These are phyloP conservation scores for Stenotaenia linearis DNA, from an alignment of 2,888 invertebrate genomes.

Conservation along the genomic window DNA sequence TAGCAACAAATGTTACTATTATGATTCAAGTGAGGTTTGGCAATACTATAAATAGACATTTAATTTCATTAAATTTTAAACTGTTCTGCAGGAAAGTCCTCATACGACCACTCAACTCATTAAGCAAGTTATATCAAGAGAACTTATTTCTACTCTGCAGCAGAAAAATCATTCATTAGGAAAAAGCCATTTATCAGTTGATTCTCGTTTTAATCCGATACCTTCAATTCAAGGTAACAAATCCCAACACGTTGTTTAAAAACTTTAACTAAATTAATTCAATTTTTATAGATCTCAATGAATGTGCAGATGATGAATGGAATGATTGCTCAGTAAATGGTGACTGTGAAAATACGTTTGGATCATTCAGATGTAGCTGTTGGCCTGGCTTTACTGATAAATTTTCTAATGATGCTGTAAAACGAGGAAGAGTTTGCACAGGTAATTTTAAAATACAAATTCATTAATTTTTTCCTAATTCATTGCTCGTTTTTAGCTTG, in stretches of 20 bases:
- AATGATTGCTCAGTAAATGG: constrained; percentile 80
- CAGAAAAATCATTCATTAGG: constrained; percentile 81
- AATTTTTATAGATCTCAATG: constrained; percentile 66
- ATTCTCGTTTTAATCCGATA: constrained; percentile 71
- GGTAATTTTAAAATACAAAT: constrained; percentile 33
- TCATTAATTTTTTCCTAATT: not conserved
- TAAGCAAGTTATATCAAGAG: constrained; percentile 71
- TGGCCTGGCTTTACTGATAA: constrained; percentile 69
- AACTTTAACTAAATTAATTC: not conserved
- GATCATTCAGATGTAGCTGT: constrained; percentile 72
- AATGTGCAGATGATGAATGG: constrained; percentile 71
- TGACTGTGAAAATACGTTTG: constrained; percentile 73
- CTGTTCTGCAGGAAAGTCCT: constrained; percentile 59
- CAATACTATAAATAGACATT: too few relatives aligned
- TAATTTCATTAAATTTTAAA: not conserved
- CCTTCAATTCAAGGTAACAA: constrained; percentile 61
- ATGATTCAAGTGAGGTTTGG: constrained; percentile 54
- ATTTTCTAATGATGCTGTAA: constrained; percentile 59
- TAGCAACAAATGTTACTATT: constrained; percentile 78
- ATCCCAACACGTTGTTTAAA: not conserved
- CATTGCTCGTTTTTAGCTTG: constrained; percentile 53
- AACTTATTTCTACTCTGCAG: constrained; percentile 74
- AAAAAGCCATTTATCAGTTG: constrained; percentile 76
- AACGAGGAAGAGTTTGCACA: constrained; percentile 69
- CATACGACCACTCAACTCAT: constrained; percentile 64